Evolutionary conservation across 1,140 invertebrate species (phyloP).

Genomic region (Helicorthomorpha holstii): DNA sequence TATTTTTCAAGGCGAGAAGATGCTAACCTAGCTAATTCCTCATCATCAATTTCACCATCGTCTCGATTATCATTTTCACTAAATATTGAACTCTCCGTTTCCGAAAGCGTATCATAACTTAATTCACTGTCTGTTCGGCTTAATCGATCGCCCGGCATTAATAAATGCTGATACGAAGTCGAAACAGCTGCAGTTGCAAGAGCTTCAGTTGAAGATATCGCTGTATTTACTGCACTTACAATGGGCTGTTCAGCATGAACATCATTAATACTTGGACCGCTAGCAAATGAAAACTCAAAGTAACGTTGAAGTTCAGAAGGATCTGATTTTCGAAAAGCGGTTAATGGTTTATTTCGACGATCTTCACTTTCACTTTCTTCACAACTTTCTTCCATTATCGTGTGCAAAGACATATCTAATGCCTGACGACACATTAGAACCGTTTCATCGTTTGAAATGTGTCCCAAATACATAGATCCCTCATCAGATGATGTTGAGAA

Average conservation of each 20-base stretch:
- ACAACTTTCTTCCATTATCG: conserved; percentile 83
- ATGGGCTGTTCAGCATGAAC: conserved; percentile 20
- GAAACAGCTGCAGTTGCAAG: background rate
- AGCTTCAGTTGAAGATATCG: conserved; percentile 19
- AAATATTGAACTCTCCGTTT: conserved; percentile 63
- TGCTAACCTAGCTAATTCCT: conserved; percentile 49
- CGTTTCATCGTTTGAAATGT: background rate
- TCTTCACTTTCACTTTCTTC: conserved; percentile 49
- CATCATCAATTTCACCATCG: conserved; percentile 14
- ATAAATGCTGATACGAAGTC: background rate
- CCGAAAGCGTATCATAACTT: conserved; percentile 49
- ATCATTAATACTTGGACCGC: conserved; percentile 29
- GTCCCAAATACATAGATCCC: background rate
- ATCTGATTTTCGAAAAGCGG: conserved; percentile 14
- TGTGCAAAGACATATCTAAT: conserved; percentile 77
- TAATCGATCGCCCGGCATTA: conserved; percentile 13
- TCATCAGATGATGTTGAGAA: conserved; percentile 11
- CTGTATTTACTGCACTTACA: conserved; percentile 7
- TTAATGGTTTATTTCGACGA: conserved; percentile 17
- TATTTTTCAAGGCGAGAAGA: conserved; percentile 77
- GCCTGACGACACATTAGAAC: conserved; percentile 26
- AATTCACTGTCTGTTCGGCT: conserved; percentile 15
- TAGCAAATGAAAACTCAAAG: conserved; percentile 67
- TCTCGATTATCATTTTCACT: conserved; percentile 41
- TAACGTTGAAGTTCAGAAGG: conserved; percentile 78